phyloP scores from a whole-genome alignment of 2,888 invertebrate species.

The Cerceris ruficornis region DNA sequence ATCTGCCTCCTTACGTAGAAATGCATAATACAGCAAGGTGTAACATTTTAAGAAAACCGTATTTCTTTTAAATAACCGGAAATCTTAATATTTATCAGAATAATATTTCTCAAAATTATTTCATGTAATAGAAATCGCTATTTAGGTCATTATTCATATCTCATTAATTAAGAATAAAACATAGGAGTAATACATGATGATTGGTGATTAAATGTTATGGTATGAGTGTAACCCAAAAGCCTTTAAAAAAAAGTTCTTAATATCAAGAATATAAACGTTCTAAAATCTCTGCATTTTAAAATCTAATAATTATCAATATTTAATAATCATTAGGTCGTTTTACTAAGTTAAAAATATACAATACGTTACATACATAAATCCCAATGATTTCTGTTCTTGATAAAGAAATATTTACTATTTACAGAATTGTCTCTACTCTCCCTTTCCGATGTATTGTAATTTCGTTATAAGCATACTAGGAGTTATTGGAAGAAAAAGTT shows the following conservation, averaged over 20 bases:
- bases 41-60: too few species aligned
- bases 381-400: neutral
- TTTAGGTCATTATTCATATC: neutral
- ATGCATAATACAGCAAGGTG: too few species aligned
- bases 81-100: too few species aligned
- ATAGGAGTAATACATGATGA: neutral
- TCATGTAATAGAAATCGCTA: too few species aligned
- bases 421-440: constrained; percentile 13
- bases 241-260: neutral
- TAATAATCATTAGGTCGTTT: constrained; percentile 4
- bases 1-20: too few species aligned
- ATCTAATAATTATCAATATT: neutral
- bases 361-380: constrained; percentile 13
- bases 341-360: neutral
- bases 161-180: neutral
- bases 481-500: constrained; percentile 45
- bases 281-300: constrained; percentile 8
- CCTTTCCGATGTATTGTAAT: constrained; percentile 19
- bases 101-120: too few species aligned
- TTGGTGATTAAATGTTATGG: constrained; percentile 12
- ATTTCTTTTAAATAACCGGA: too few species aligned
- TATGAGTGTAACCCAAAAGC: constrained; percentile 9
- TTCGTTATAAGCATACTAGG: constrained; percentile 27
- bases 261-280: constrained; percentile 9
- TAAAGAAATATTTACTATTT: constrained; percentile 9